Base-by-base conservation (phyloP, 2,113 vertebrate genomes). In the Lophochroa leadbeateri region DNA sequence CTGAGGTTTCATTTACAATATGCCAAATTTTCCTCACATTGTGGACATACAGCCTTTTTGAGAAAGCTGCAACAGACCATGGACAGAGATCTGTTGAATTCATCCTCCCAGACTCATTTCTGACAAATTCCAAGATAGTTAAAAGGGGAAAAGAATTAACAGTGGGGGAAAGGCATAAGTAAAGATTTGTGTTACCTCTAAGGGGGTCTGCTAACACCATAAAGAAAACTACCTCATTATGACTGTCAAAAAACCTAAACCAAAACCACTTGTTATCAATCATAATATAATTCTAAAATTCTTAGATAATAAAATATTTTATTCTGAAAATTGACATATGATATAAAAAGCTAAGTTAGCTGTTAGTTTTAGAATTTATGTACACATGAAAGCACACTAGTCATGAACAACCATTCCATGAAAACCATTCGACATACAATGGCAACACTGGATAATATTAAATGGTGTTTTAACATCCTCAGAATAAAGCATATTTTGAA, bases 1-100 rank as follows among this genome's bases (percentile, higher is more conserved):
- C 49, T 53, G 75, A 82, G 83, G 67, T 44, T 95, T 63, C 81
- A 92, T 70, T 95, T 78, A 58, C 77, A 94, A 93, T 65, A 57
- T 2, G 0, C 50, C 64, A 55, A 80, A 88, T 92, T 94, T 95
- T 94, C 49, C 68, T 72, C 95, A 88, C 58, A 17, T 46, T 77
- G 83, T 3, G 21, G 82, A 39, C 58, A 52, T 61, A 50, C 27
- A 87, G 44, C 27, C 47, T 57, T 88, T 91, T 33, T 58, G 65
- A 85, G 77, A 57, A 91, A 89, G 88, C 43, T 37, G 60, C 60
- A 78, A 41, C 37, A 90, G 81, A 96, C 71, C 71, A 94, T 61
- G 92, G 94, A 86, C 90, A 96, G 93, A 91, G 90, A 82, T 78
- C 58, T 83, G 60, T 41, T 58, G 79, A 72, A 84, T 92, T 94